Evolutionary conservation across 2,797 vertebrate species (phyloP).

Genomic region (Poecilia gillii): DNA sequence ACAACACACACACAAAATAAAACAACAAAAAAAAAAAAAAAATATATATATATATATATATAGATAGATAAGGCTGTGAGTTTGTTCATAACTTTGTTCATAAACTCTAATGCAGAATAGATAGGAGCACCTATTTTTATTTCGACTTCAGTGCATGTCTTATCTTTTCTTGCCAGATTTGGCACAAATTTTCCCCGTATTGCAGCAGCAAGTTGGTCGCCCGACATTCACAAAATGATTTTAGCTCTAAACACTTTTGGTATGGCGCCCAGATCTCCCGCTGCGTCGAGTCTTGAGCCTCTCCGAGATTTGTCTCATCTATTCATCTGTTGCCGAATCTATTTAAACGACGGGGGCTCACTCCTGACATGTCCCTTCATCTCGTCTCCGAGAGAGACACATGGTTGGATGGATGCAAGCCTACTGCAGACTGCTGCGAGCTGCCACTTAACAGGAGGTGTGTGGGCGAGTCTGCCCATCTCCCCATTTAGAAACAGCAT

Average conservation of each 20-base stretch:
- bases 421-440: conserved; percentile 66
- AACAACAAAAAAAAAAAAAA: too few relatives aligned
- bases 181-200: conserved; percentile 9
- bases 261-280: conserved; percentile 49
- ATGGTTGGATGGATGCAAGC: conserved; percentile 62
- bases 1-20: not conserved
- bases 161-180: conserved; percentile 10
- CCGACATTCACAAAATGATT: conserved; percentile 37
- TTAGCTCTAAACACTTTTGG: conserved; percentile 36
- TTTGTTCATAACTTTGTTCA: conserved; percentile 50
- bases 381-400: conserved; percentile 56
- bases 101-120: conserved; percentile 14
- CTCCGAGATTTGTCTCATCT: conserved; percentile 56
- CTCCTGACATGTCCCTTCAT: conserved; percentile 66
- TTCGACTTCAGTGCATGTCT: not conserved
- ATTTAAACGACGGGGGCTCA: conserved; percentile 66
- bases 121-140: not conserved
- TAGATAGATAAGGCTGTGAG: conserved; percentile 17
- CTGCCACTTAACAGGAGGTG: conserved; percentile 77
- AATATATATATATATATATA: too few relatives aligned
- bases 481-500: conserved; percentile 80
- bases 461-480: conserved; percentile 77
- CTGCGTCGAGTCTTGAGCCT: conserved; percentile 58
- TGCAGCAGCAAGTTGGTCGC: conserved; percentile 22
- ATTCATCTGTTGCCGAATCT: conserved; percentile 66